Conservation (phyloP, 35 echinoderm and acorn worm genomes). For the Apostichopus californicus region DNA sequence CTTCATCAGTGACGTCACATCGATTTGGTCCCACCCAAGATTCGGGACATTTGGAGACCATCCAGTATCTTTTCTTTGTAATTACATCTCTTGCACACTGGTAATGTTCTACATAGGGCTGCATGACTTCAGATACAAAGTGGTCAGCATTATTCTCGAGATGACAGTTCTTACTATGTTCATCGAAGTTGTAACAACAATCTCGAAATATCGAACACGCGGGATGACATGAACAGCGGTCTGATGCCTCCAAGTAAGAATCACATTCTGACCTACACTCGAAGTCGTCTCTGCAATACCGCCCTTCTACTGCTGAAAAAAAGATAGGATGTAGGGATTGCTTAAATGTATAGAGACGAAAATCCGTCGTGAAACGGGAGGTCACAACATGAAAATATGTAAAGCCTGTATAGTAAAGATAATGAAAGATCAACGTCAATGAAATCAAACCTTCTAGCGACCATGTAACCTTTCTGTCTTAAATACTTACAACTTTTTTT, state of each 20-base stretch:
- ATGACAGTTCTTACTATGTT: background rate
- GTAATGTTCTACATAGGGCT: background rate
- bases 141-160: background rate
- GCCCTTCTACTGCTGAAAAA: background rate
- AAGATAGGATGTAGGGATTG: no score
- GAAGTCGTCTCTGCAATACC: background rate
- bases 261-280: background rate
- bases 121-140: background rate
- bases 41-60: slow-evolving; percentile 33
- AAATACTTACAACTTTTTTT: no score
- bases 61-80: slow-evolving; percentile 9
- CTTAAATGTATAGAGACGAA: no score
- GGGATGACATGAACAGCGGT: slow-evolving; percentile 34
- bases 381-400: no score
- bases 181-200: slow-evolving; percentile 19
- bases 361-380: no score
- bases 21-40: background rate
- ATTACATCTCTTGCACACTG: slow-evolving; percentile 12
- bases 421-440: no score
- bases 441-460: no score
- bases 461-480: no score
- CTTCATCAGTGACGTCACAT: slow-evolving; percentile 41
- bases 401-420: no score
- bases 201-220: slow-evolving; percentile 12
- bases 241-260: background rate